Conservation (phyloP, 2,113 vertebrate genomes). For the Myxocyprinus asiaticus region DNA sequence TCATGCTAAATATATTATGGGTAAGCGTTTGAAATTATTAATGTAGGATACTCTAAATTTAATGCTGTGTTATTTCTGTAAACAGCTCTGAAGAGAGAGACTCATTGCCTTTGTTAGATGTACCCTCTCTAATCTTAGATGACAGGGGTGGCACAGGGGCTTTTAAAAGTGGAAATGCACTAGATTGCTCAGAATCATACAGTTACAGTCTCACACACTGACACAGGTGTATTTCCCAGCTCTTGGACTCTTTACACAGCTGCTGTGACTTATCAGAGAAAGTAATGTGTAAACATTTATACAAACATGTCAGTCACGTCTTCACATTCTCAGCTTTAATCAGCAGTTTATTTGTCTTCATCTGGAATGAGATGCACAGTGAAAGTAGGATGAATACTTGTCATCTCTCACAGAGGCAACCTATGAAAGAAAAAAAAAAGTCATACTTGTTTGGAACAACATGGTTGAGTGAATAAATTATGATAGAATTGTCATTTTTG, state of each 20-base stretch:
- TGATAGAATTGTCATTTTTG: too few relatives aligned
- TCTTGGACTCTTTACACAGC: slow-evolving; percentile 11
- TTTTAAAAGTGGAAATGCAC: slow-evolving; percentile 24
- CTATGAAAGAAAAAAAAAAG: background rate
- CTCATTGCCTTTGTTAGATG: slow-evolving; percentile 23
- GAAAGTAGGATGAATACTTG: slow-evolving; percentile 2
- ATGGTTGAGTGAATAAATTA: too few relatives aligned
- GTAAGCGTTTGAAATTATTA: slow-evolving; percentile 21
- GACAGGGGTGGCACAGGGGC: slow-evolving; percentile 27
- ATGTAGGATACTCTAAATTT: slow-evolving; percentile 31
- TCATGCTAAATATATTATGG: slow-evolving; percentile 52
- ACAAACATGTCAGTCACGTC: slow-evolving; percentile 15
- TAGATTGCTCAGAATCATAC: slow-evolving; percentile 26
- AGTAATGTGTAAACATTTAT: slow-evolving; percentile 28
- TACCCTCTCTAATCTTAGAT: slow-evolving; percentile 31
- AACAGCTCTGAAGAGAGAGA: slow-evolving; percentile 36
- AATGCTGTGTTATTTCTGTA: slow-evolving; percentile 42
- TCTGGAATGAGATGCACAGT: slow-evolving; percentile 27
- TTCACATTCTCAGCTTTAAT: slow-evolving; percentile 38
- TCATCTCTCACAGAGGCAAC: slow-evolving; percentile 15
- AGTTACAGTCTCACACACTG: slow-evolving; percentile 26
- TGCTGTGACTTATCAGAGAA: slow-evolving; percentile 57
- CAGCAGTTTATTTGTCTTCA: slow-evolving; percentile 31
- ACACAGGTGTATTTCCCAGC: slow-evolving; percentile 44
- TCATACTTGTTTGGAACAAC: background rate